Evolutionary conservation across 1,140 invertebrate genomes (phyloP).

Genomic region (Hyphantria cunea): DNA sequence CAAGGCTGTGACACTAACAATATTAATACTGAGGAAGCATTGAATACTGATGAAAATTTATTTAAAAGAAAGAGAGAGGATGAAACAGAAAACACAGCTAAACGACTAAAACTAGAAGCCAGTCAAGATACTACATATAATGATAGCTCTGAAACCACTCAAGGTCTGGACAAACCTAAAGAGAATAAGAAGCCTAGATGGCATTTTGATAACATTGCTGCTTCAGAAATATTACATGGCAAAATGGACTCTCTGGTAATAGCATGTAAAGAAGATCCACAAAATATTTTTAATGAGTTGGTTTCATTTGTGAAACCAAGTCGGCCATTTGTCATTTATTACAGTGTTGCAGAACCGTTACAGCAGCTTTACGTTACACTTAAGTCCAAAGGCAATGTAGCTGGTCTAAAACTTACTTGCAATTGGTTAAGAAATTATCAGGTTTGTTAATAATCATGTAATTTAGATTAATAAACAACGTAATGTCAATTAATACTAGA

Average conservation of each 20-base stretch:
- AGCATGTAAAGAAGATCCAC: constrained; percentile 92
- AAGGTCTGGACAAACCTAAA: constrained; percentile 13
- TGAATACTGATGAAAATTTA: constrained; percentile 45
- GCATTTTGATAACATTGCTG: constrained; percentile 85
- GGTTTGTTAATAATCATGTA: constrained; percentile 72
- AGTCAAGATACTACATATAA: constrained; percentile 31
- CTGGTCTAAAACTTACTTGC: constrained; percentile 89
- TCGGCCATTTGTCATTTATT: constrained; percentile 93
- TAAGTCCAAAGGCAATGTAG: constrained; percentile 86
- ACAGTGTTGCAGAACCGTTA: constrained; percentile 89
- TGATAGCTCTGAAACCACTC: constrained; percentile 4
- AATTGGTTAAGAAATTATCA: constrained; percentile 96
- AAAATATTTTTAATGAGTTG: constrained; percentile 88
- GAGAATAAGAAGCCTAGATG: constrained; percentile 83
- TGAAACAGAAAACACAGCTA: constrained; percentile 27
- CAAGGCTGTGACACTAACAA: constrained; percentile 75
- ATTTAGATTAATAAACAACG: neutral
- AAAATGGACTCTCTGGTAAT: constrained; percentile 92
- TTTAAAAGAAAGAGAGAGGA: constrained; percentile 58
- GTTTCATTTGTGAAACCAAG: constrained; percentile 89
- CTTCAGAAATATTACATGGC: constrained; percentile 79
- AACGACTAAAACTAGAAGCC: constrained; percentile 27
- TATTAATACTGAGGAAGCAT: constrained; percentile 27
- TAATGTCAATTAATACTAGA: too few species aligned
- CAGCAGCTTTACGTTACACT: constrained; percentile 90